Evolutionary conservation across 1,140 invertebrate genomes (phyloP), one percentile per base, ranked within the genome.

Genomic region (Drosophila varians): DNA sequence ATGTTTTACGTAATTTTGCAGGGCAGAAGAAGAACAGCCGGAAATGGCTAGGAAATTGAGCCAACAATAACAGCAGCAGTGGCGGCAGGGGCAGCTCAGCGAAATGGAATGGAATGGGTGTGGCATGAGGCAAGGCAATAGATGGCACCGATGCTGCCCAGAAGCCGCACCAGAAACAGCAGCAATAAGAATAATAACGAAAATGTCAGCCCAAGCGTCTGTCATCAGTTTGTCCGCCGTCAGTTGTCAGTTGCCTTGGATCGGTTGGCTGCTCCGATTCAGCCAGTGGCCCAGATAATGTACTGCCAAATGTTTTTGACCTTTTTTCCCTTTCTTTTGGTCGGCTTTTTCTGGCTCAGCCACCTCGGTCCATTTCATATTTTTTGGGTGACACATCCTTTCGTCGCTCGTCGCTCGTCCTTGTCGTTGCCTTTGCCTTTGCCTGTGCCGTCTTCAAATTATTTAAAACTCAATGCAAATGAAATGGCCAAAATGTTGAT

Each of bases 1-100:
- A 87, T 87, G 82, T 82, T 87, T 87, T 87, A 87, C 82, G 82
- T 87, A 87, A 86, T 87, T 86, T 86, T 53, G 54, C 40, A 55
- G 18, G 42, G 64, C 47, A 53, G 60, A 66, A 62, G 55, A 53
- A 73, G 82, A 77, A 54, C 54, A 82, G 54, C 82, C 82, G 82
- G 82, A 86, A 87, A 86, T 86, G 82, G 82, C 82, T 86, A 86
- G 82, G 82, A 86, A 86, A 87, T 87, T 86, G 82, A 86, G 82
- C 82, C 82, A 86, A 82, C 83, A 87, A 87, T 87, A 86, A 87
- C 78, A 82, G 68, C 66, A 69, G 36, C 12, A 38, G 34, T 12
- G 14, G 34, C 34, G 14, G 12, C 31, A 34, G 31, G 2, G 4
- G 31, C 31, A 11, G 60, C 55, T 26, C 46, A 28, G 25, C 46